Conservation (phyloP, 2,797 vertebrate genomes). For the Lepus oiostolus region DNA sequence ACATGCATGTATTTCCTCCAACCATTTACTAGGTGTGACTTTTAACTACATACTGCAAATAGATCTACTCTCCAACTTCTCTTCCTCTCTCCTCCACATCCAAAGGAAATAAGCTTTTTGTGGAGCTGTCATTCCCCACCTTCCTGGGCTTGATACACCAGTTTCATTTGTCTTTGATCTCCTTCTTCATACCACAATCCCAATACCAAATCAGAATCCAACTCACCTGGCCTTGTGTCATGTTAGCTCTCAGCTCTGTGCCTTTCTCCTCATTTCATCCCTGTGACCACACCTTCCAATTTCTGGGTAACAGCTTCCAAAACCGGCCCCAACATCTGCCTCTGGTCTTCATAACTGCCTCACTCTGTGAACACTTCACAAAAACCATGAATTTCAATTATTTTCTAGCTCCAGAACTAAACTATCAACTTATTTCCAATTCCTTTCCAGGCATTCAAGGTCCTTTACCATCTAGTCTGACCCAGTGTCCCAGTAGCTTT, state of each 20-base stretch:
- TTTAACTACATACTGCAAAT: conserved; percentile 53
- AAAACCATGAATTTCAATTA: conserved; percentile 51
- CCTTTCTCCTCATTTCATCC: not conserved
- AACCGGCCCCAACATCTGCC: not conserved
- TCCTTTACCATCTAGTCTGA: not conserved
- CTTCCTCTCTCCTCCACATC: conserved; percentile 12
- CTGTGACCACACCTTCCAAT: not conserved
- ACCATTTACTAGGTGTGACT: conserved; percentile 49
- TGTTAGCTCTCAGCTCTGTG: conserved; percentile 11
- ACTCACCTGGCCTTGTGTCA: not conserved
- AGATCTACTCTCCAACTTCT: conserved; percentile 37
- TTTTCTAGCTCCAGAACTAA: conserved; percentile 44
- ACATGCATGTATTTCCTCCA: not conserved
- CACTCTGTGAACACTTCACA: not conserved
- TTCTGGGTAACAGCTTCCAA: not conserved
- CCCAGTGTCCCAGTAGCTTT: not conserved
- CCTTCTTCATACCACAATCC: not conserved
- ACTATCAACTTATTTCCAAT: not conserved
- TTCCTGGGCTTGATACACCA: not conserved
- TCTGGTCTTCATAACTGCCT: not conserved
- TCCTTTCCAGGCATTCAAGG: not conserved
- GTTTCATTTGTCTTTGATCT: not conserved
- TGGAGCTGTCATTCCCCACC: conserved; percentile 24
- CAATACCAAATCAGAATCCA: conserved; percentile 40
- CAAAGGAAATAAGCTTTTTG: conserved; percentile 51